These are phyloP conservation scores for Psittacula echo DNA, from an alignment of 2,797 vertebrate species.

Conservation along the genomic window DNA sequence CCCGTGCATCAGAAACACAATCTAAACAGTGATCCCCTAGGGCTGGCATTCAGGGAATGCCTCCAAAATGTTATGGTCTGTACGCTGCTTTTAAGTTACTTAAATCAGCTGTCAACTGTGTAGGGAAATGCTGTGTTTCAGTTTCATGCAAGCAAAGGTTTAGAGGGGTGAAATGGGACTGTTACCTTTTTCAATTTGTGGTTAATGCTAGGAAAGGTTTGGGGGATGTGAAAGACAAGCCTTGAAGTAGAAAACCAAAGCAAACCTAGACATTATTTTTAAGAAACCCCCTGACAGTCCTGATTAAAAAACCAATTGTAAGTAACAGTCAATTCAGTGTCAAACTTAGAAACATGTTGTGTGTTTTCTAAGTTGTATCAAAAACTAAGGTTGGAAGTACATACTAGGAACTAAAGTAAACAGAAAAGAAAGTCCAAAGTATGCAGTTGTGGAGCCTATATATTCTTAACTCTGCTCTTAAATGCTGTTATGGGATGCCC, in stretches of 20 bases:
- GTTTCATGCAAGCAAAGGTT: background rate
- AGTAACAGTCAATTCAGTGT: background rate
- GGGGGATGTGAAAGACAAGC: background rate
- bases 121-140: background rate
- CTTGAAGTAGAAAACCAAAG: background rate
- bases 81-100: background rate
- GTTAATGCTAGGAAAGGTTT: background rate
- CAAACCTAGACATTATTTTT: background rate
- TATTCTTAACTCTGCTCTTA: background rate
- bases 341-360: background rate
- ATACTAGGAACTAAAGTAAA: background rate
- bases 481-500: background rate
- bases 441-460: background rate
- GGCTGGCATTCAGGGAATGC: background rate
- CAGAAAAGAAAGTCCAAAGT: background rate
- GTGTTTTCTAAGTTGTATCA: background rate
- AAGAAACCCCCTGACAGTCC: background rate
- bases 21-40: background rate
- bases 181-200: background rate
- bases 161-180: background rate
- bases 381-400: background rate
- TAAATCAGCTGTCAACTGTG: background rate
- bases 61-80: accelerated
- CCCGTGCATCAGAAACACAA: background rate
- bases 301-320: background rate